These are phyloP conservation scores for Gasterosteus nipponicus DNA, from an alignment of 2,113 vertebrate genomes.

Conservation along the genomic window DNA sequence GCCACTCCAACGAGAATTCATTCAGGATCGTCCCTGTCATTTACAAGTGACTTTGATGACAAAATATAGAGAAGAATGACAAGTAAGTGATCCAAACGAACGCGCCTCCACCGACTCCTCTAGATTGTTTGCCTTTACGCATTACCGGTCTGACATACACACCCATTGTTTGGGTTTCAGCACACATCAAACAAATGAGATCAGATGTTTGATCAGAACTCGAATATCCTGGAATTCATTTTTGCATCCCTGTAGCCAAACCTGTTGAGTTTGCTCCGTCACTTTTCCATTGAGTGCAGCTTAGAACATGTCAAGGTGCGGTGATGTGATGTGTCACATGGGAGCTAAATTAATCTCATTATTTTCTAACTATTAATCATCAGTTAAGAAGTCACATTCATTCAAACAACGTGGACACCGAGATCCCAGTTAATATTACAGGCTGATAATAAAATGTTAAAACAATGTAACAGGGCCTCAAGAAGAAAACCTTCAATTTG, in stretches of 20 bases:
- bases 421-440: neutral
- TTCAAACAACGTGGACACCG: neutral
- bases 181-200: constrained; percentile 4
- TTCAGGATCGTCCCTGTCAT: neutral
- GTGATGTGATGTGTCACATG: neutral
- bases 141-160: neutral
- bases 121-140: neutral
- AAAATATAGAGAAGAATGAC: neutral
- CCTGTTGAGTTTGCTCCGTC: neutral
- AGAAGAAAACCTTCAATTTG: neutral
- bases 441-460: neutral
- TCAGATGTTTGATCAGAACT: constrained; percentile 51
- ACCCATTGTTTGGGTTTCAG: constrained; percentile 5
- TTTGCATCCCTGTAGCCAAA: neutral
- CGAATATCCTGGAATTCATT: constrained; percentile 31
- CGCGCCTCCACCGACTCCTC: neutral
- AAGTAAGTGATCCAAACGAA: neutral
- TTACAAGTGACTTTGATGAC: neutral
- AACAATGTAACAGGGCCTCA: neutral
- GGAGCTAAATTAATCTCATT: neutral
- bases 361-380: neutral
- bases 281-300: neutral
- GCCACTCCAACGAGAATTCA: neutral
- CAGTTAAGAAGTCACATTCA: neutral
- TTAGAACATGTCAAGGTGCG: neutral